Conservation (phyloP, 1,140 invertebrate species). For the Tyrophagus putrescentiae region DNA sequence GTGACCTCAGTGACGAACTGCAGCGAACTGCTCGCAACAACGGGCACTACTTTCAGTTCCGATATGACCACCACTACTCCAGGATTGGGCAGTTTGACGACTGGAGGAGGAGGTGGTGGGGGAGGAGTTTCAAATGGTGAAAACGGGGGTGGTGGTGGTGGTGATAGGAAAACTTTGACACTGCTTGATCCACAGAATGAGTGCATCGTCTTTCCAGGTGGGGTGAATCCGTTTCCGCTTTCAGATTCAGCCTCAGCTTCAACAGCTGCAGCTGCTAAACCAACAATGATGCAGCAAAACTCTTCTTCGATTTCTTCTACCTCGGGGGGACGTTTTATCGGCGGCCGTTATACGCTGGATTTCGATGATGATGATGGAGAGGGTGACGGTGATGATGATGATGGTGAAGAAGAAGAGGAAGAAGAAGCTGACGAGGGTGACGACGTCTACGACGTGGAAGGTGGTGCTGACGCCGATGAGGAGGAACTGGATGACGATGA, state of each 20-base stretch:
- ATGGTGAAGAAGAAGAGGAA: no score
- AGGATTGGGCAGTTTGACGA: not conserved
- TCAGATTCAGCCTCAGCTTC: no score
- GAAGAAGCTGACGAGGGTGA: not conserved
- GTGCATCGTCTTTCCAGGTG: no score
- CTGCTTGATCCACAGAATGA: no score
- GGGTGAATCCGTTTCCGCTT: no score
- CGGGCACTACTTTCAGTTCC: not conserved
- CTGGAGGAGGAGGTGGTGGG: not conserved
- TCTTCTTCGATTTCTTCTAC: not conserved
- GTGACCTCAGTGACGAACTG: constrained; percentile 4
- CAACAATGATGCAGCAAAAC: no score
- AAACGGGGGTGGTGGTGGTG: not conserved
- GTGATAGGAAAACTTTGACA: not conserved
- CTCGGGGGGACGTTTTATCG: not conserved
- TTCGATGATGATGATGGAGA: constrained; percentile 16
- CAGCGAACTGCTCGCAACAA: not conserved
- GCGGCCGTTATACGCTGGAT: not conserved
- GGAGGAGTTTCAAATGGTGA: not conserved
- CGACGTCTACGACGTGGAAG: no score
- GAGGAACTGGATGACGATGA: not conserved
- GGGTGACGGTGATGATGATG: not conserved
- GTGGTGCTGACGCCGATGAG: no score
- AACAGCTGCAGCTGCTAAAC: no score
- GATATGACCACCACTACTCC: not conserved